Base-by-base conservation (phyloP, 2,113 vertebrate species). In the Podocnemis expansa region DNA sequence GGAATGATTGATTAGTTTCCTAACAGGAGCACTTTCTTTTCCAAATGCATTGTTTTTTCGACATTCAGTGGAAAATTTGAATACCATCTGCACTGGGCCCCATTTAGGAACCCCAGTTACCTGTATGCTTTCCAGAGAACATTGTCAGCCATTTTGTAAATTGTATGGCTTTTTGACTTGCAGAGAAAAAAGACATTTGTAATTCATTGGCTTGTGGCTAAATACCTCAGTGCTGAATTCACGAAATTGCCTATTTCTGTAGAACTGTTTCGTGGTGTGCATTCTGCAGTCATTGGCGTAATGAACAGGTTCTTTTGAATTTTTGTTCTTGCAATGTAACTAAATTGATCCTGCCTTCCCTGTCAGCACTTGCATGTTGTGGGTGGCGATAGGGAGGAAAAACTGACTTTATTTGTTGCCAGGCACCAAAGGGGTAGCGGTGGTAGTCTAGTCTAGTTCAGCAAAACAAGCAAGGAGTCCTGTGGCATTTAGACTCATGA, bases 161-260 rank as follows among this genome's bases (percentile, higher is more conserved):
- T 97, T 85, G 79, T 21, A 29, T 76, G 24, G 47, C 38, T 41
- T 2, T n/a, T 87, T 73, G 22, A 82, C 91, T 94, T 52, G 51
- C 51, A 16, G 14, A 16, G 51, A 52, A 52, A 52, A 52, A 52
- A 52, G 16, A 52, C 14, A 52, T 52, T 52, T 52, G 75, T 88
- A 51, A 29, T 96, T 95, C 84, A 67, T 54, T 95, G 94, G 84
- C 84, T 88, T 88, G 91, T 88, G 84, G 88, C 94, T 95, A 96
- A 96, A 86, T 94, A 89, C 89, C 91, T 94, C 88, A 84, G 94
- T 92, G 67, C 89, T 49, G 25, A 90, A 45, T 88, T 84, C 78
- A 55, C 79, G 89, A 93, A 92, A 90, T 94, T 58, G 84, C 87
- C 82, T 88, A 14, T 12, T 96, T 95, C 82, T 87, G 0, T 67